Evolutionary conservation across 2,113 vertebrate species (phyloP), one percentile per base, ranked within the genome.

Genomic region (Chaetodon trifascialis): DNA sequence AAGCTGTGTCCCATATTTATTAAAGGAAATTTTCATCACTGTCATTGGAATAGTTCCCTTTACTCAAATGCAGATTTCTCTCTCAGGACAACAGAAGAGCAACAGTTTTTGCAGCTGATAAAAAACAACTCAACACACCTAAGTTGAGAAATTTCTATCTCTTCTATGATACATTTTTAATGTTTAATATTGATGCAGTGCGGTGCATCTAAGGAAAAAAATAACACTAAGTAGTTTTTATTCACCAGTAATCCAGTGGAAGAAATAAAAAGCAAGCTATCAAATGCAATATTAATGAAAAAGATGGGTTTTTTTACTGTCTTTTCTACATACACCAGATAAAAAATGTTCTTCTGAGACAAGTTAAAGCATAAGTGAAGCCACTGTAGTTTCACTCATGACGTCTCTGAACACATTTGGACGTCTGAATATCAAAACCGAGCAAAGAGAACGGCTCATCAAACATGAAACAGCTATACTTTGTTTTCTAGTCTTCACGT

Each of bases 401-500:
- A n/a, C 55, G 19, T 47, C 30, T 3, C 0, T 40, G 44, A 62
- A 69, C 55, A 11, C 30, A 70, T 47, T n/a, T 59, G 11, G 55
- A 70, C 16, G 62, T 19, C 21, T 52, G 42, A 42, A 75, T 42
- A 54, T 54, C 59, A 21, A 16, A 49, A 46, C 47, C 38, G 25
- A 66, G 49, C 34, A 65, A 34, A 55, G 52, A n/a, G 12, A 67
- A 51, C 2, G 9, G 60, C 44, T 72, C 49, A 52, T 76, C 60
- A n/a, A 66, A 71, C 21, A 16, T 44, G 6, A 82, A 62, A 36
- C 15, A 30, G 23, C 47, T 46, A 44, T 64, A 12, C 5, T 79
- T 70, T 40, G n/a, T 30, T 75, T 36, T 64, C 36, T 56, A 11
- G 38, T 73, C 40, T 38, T 58, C 17, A 34, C 46, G 68, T 55